Evolutionary conservation across 2,797 vertebrate species (phyloP), one percentile per base, ranked within the genome.

Genomic region (Graptemys geographica): DNA sequence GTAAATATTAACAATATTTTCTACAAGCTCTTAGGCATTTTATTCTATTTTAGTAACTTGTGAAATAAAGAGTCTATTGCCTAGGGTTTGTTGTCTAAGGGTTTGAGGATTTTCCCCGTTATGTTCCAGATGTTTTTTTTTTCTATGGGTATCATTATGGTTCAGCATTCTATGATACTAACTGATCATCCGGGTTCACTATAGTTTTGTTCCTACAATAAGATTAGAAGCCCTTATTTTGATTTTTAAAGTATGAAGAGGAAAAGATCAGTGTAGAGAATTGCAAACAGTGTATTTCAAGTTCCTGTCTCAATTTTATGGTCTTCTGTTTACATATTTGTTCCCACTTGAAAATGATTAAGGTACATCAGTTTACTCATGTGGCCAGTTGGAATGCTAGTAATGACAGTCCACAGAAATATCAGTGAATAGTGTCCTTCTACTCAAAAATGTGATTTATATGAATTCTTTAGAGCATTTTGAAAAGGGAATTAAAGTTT

Each of bases 211-310:
- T 90, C 44, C 2, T 56, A n/a, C 89, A 89, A 84, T 4, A 81
- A 91, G 82, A 85, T 27, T 1, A n/a, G 28, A 90, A 6, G 1
- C 15, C 1, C 3, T 90, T 90, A 15, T 85, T 72, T 47, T 27
- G 25, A 2, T 5, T 81, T 92, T 83, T 11, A 52, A 53, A 62
- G 82, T 91, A 87, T 81, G 33, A 2, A 2, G 31, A 94, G 85
- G 53, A 11, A 72, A 72, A 18, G 15, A 74, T 23, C 81, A 52
- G 33, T 44, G 21, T 9, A 62, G 51, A 53, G 5, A 82, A 28
- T 9, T 33, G 51, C 28, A 87, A 13, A 3, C 4, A 84, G 1
- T 0, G 0, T 1, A 31, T 57, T 65, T 74, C 27, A 56, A 55
- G 76, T 82, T 86, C 1, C 1, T 27, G 16, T 47, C 11, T 31